Evolutionary conservation across 2,797 vertebrate genomes (phyloP), one percentile per base, ranked within the genome.

Genomic region (Sarcoramphus papa): DNA sequence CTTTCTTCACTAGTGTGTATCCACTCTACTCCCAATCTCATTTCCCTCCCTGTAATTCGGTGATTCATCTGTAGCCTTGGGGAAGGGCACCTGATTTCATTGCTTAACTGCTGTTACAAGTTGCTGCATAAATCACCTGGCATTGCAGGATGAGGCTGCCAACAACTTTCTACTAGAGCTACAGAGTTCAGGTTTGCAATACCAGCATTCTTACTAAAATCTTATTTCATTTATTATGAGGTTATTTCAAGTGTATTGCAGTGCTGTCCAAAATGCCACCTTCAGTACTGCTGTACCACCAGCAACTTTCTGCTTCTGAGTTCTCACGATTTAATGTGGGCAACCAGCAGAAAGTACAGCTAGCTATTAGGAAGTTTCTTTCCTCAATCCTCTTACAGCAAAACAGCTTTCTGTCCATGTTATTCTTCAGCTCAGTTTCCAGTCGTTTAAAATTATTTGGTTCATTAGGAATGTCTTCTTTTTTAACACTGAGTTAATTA

Each of bases 21-120:
- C 56, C 68, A 54, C 47, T 62, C 41, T 80, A 37, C 64, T 92
- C 77, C 24, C n/a, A 56, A 0, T 63, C 76, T 86, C 21, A 0
- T 43, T 75, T 90, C 59, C 65, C 90, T 88, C 67, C 67, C 75
- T 81, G 47, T n/a, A 92, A 82, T 41, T 86, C 21, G 0, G 20
- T 97, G 97, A 97, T 93, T 97, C 95, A 97, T 62, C 82, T 64
- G 69, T 40, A 81, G 91, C 95, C 93, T 30, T 4, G 0, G 88
- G 95, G 67, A 79, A 88, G 77, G 93, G 90, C 97, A 96, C 85
- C 95, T 94, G 95, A 96, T 68, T 88, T 78, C 75, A 83, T 97
- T 94, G 92, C 96, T 89, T 92, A 93, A 97, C 81, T 91, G 81
- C 91, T 88, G 65, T 83, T 97, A 96, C 90, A 96, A 95, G 96